These are phyloP conservation scores for Dicaeum eximium DNA, from an alignment of 2,113 vertebrate genomes.

Conservation along the genomic window DNA sequence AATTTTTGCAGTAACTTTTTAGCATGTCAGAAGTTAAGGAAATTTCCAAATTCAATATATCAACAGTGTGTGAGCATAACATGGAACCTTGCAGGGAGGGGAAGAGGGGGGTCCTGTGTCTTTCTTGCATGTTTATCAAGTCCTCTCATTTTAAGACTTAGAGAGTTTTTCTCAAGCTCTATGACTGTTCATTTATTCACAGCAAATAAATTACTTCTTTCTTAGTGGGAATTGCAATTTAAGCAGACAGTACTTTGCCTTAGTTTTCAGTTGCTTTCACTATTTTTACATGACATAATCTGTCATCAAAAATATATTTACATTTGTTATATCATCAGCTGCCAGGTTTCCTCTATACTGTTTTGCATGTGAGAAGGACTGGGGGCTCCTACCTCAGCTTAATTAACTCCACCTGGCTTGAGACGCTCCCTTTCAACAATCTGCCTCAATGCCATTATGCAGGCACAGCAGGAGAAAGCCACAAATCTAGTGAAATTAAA, in stretches of 20 bases:
- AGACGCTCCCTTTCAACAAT: conserved; percentile 54
- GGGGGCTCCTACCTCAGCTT: conserved; percentile 28
- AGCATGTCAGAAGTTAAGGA: neutral
- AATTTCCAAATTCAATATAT: conserved; percentile 1
- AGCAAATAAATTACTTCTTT: conserved; percentile 24
- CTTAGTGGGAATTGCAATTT: neutral
- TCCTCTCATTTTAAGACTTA: neutral
- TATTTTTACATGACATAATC: conserved; percentile 19
- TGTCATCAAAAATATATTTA: conserved; percentile 54
- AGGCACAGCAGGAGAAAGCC: conserved; percentile 64
- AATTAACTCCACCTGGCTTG: conserved; percentile 70
- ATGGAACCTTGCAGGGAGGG: neutral
- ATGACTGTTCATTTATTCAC: neutral
- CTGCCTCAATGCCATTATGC: conserved; percentile 54
- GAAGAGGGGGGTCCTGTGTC: neutral
- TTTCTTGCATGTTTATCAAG: neutral
- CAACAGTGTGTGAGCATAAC: neutral
- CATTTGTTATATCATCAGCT: conserved; percentile 2
- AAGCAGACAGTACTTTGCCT: neutral
- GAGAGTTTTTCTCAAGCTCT: neutral
- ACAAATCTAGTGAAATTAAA: conserved; percentile 68
- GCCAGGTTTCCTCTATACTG: neutral
- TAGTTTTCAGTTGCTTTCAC: neutral
- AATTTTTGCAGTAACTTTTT: conserved; percentile 1
- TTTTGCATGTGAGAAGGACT: neutral